Base-by-base conservation (phyloP, 2,797 vertebrate genomes). In the Tauraco hartlaubi region DNA sequence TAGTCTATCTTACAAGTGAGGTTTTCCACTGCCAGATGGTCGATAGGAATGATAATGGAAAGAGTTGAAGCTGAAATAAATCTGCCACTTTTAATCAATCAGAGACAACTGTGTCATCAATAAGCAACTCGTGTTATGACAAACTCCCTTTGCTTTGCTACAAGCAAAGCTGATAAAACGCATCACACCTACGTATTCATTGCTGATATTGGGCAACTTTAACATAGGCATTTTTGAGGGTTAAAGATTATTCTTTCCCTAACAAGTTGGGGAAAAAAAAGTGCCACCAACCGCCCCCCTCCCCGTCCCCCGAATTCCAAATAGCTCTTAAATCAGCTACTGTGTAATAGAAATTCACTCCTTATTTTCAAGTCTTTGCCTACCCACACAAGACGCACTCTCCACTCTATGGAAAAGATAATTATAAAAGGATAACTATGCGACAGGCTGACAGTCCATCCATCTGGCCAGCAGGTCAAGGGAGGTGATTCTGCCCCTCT, bases 1-100 rank as follows among this genome's bases (percentile, higher is more conserved):
- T 37, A 83, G 77, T 89, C 91, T 88, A 73, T 94, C 93, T 96
- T 86, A 69, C 69, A 89, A 97, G 95, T 86, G 92, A 92, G 87
- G 92, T 95, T 95, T 97, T 94, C 88, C 86, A 91, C 81, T 92
- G 97, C 97, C 98, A 98, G 98, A 98, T 97, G 97, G 98, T 97
- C 94, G 85, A 98, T 98, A 97, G 95, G 95, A 95, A 96, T 94
- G 96, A 94, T 98, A 98, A 98, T 98, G 97, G 98, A 97, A 97
- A 97, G 96, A 97, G 96, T 80, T 97, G 97, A 98, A 96, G 96
- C 97, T 94, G 87, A 98, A 98, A 98, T 98, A 98, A 98, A 98
- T 97, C 97, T 98, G 97, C 97, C 98, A 98, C 96, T 98, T 98
- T 89, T 97, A 98, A 98, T 98, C 98, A 98, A 97, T 98, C 98